Base-by-base conservation (phyloP, 2,113 vertebrate genomes). In the Hydropotes inermis region DNA sequence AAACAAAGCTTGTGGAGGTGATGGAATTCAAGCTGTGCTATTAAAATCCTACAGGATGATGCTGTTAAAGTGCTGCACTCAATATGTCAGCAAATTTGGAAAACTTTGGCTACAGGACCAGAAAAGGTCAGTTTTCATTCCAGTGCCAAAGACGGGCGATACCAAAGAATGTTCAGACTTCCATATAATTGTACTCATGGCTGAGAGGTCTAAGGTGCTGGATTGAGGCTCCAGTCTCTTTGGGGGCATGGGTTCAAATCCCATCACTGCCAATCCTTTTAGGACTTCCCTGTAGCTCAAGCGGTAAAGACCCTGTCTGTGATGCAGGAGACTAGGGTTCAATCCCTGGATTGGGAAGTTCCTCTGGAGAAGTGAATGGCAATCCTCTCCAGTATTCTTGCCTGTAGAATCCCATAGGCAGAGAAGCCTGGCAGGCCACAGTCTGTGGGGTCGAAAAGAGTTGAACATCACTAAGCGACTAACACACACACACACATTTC, bases 231-330 rank as follows among this genome's bases (percentile, higher is more conserved):
- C 98, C 98, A 98, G 93, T 99, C 98, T 98, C 97, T 98, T 92
- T 96, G 98, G 98, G 95, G 98, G 98, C 98, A 98, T 99, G 98
- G 98, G 98, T 99, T 99, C 96, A 97, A 98, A 99, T 99, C 98
- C 98, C 98, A 98, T 98, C 98, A 98, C 98, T 99, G 98, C 98
- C 98, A 98, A 3, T 36, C 64, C n/a, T 39, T 70, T 39, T 70
- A 12, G 67, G n/a, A 39, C n/a, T 70, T 39, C 19, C 10, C 19
- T 70, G n/a, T 70, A 70, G n/a, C 67, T 39, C 67, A 70, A 39
- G 21, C 0, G 4, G 64, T 70, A 70, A 70, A 36, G 64, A 70
- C 36, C n/a, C 19, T 70, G 19, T 19, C 67, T 39, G n/a, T 23
- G 67, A 70, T 70, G 19, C 67, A 39, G 11, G n/a, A 70, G 67